Percentiles rank a stretch among this genome's conserved stretches.
Evolutionary conservation across 2,888 invertebrate species (phyloP).

Genomic region (Drosophila koepferae): DNA sequence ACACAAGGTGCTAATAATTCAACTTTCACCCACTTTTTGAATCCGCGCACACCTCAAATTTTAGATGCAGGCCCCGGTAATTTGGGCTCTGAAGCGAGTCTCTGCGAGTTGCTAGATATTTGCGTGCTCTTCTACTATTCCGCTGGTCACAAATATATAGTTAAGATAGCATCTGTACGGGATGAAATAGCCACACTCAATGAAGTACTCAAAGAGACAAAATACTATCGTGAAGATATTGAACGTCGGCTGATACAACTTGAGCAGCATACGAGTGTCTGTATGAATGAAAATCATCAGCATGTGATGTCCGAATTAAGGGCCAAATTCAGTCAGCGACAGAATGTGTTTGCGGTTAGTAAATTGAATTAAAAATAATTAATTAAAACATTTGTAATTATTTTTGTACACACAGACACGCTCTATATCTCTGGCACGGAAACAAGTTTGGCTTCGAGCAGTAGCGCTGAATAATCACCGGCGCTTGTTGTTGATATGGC

Average conservation of each 20-base stretch:
- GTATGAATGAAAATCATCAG: conserved; percentile 79
- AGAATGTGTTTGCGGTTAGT: conserved; percentile 84
- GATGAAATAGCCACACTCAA: conserved; percentile 84
- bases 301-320: conserved; percentile 82
- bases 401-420: conserved; percentile 75
- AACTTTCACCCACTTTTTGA: conserved; percentile 77
- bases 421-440: conserved; percentile 87
- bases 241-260: conserved; percentile 78
- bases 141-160: conserved; percentile 85
- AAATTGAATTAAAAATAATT: too few relatives aligned
- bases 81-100: conserved; percentile 67
- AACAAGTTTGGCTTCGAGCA: conserved; percentile 89
- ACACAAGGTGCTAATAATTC: conserved; percentile 69
- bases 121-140: conserved; percentile 84
- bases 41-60: conserved; percentile 58
- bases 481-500: conserved; percentile 86
- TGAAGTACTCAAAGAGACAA: conserved; percentile 83
- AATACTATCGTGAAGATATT: conserved; percentile 82
- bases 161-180: conserved; percentile 84
- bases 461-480: conserved; percentile 87
- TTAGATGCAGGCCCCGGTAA: conserved; percentile 75
- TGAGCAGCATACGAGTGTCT: conserved; percentile 78
- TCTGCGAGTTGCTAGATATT: conserved; percentile 83
- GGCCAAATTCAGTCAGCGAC: conserved; percentile 82
- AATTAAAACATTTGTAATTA: too few relatives aligned